A percentile compares a stretch with the other conserved stretches of the same genome.
Conservation (phyloP, 2,113 vertebrate genomes). For the Picathartes gymnocephalus region DNA sequence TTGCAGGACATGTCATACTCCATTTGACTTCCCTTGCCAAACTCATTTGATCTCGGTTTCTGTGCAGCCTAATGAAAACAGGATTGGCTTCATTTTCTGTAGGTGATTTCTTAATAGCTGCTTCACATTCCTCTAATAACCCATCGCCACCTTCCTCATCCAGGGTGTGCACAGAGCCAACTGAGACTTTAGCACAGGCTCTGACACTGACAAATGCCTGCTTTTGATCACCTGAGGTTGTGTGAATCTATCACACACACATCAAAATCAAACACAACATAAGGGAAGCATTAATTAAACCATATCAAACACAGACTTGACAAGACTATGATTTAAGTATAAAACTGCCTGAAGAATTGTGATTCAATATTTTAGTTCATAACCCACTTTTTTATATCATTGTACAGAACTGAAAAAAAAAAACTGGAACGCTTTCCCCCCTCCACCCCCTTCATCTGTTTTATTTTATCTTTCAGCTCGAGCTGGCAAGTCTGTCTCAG, state of each 20-base stretch:
- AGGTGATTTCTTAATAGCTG: constrained; percentile 60
- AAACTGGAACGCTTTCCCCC: neutral
- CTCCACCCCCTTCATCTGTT: constrained; percentile 35
- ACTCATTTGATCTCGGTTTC: neutral
- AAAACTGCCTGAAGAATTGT: constrained; percentile 70
- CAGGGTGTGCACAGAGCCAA: neutral
- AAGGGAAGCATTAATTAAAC: constrained; percentile 72
- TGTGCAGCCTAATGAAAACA: constrained; percentile 40
- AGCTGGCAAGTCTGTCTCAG: constrained; percentile 17
- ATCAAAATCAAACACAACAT: constrained; percentile 53
- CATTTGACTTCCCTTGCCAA: constrained; percentile 16
- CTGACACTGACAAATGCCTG: constrained; percentile 59
- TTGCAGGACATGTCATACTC: neutral
- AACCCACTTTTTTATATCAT: constrained; percentile 60
- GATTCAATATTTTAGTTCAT: constrained; percentile 72
- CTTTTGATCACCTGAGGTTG: constrained; percentile 56
- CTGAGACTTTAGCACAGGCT: neutral
- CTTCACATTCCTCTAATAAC: constrained; percentile 60
- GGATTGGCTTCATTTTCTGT: constrained; percentile 45
- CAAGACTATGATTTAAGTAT: constrained; percentile 72
- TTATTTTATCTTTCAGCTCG: constrained; percentile 34
- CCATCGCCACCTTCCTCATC: constrained; percentile 27
- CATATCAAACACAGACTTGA: constrained; percentile 65
- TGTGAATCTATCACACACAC: constrained; percentile 14
- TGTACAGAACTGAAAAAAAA: constrained; percentile 46